These are phyloP conservation scores for Loris lydekkerianus DNA, from an alignment of 2,797 vertebrate species.

Conservation along the genomic window DNA sequence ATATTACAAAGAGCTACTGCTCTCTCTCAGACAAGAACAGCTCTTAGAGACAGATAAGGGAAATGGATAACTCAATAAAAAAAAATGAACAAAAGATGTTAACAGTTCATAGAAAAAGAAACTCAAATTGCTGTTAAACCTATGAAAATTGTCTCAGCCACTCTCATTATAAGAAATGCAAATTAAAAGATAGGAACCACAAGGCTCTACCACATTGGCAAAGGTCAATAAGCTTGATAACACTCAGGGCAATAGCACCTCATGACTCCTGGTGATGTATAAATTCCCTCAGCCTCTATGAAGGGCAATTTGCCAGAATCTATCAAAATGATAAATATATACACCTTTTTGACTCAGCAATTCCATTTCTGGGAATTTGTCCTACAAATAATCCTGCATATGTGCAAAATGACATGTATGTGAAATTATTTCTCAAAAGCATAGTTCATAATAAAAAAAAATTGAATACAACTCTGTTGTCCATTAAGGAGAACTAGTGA, in stretches of 20 bases:
- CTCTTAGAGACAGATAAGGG: neutral
- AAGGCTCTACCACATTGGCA: neutral
- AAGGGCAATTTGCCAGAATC: neutral
- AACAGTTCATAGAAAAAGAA: neutral
- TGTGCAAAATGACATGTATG: neutral
- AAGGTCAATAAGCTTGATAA: neutral
- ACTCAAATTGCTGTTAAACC: neutral
- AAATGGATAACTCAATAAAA: neutral
- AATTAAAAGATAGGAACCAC: neutral
- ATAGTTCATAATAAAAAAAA: neutral
- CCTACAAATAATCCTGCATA: neutral
- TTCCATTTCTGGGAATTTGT: neutral
- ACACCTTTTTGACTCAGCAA: neutral
- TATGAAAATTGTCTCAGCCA: neutral
- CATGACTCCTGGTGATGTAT: neutral
- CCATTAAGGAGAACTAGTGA: neutral
- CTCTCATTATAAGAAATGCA: neutral
- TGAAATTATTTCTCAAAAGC: conserved; percentile 20
- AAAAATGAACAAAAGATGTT: neutral
- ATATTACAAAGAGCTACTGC: neutral
- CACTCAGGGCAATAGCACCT: neutral
- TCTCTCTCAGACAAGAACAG: neutral
- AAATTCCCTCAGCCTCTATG: neutral
- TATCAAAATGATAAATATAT: conserved; percentile 28
- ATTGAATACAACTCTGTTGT: neutral